Base-by-base conservation (phyloP, 2,888 invertebrate genomes). In the Melikaiella ostensackeni region DNA sequence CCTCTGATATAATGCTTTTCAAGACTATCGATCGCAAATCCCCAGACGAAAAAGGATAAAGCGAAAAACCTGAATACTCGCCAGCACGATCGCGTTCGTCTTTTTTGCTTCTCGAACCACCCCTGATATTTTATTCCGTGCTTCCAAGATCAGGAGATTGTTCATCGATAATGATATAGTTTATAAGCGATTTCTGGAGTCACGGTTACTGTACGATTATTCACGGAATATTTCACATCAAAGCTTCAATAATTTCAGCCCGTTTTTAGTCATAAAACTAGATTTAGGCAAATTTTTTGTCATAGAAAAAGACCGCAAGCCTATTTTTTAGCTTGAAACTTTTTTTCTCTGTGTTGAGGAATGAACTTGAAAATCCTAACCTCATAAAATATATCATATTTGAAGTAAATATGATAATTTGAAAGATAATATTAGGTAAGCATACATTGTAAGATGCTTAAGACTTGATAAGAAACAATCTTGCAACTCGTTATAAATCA, bases 11-110 rank as follows among this genome's bases (percentile, higher is more conserved):
- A 70, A 70, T 70, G 50, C 70, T 70, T 70, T 70, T 70, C 63
- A 63, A 38, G 70, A 70, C 42, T 46, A 66, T 70, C 70, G 70
- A 70, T 70, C 70, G 70, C 55, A 70, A 70, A 70, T 70, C 70
- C 50, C 46, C 70, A 70, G 70, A 70, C 70, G 50, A 70, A 70
- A 70, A 50, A 70, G 50, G 50, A 70, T 70, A 70, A 46, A 70
- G 30, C 27, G 30, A 30, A 55, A 70, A 70, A 70, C 46, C 46
- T 55, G 50, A 70, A 50, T 70, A 30, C 70, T 70, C 33, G 70
- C 70, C 70, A 70, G 50, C 70, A 55, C 46, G 50, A 70, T 70
- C 30, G 70, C 50, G 70, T 27, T 46, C 33, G n/a, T 59, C n/a
- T 30, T 70, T 66, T 70, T 70, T 70, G 33, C 50, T 70, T 55